These are phyloP conservation scores for Geococcyx californianus DNA, from an alignment of 2,113 vertebrate species.

Conservation along the genomic window DNA sequence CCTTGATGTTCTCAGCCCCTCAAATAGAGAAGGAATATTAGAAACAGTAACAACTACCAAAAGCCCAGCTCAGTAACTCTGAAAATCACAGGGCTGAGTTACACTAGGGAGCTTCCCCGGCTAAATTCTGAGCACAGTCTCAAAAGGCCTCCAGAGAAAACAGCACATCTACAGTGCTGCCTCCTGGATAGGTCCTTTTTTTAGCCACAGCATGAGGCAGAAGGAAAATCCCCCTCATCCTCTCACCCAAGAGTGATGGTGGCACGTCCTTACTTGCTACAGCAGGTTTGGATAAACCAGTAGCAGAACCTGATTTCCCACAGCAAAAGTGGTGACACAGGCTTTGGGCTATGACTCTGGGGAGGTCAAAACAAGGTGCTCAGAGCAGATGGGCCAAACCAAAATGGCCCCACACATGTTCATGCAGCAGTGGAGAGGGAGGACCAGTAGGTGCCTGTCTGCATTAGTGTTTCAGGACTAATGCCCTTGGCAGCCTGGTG, in stretches of 20 bases:
- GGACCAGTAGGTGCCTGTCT: not conserved
- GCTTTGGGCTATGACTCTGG: too few relatives aligned
- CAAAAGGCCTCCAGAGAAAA: not conserved
- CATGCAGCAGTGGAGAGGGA: not conserved
- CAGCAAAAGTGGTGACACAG: not conserved
- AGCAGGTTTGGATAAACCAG: not conserved
- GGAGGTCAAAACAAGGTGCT: not conserved
- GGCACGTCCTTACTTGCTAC: not conserved
- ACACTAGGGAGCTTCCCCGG: not conserved
- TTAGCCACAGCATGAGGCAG: not conserved
- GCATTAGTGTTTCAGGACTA: not conserved
- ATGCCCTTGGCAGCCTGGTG: not conserved
- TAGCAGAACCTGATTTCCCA: not conserved
- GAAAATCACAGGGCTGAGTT: not conserved
- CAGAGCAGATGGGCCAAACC: not conserved
- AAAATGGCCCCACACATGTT: not conserved
- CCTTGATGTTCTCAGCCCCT: not conserved
- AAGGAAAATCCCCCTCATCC: not conserved
- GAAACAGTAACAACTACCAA: not conserved
- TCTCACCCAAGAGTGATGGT: not conserved
- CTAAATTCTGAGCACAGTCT: not conserved
- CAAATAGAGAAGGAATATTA: accelerated
- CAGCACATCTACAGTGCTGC: not conserved
- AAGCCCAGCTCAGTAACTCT: not conserved
- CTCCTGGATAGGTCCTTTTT: not conserved